Base-by-base conservation (phyloP, 1,140 invertebrate species). In the Atopsyche davidsoni region DNA sequence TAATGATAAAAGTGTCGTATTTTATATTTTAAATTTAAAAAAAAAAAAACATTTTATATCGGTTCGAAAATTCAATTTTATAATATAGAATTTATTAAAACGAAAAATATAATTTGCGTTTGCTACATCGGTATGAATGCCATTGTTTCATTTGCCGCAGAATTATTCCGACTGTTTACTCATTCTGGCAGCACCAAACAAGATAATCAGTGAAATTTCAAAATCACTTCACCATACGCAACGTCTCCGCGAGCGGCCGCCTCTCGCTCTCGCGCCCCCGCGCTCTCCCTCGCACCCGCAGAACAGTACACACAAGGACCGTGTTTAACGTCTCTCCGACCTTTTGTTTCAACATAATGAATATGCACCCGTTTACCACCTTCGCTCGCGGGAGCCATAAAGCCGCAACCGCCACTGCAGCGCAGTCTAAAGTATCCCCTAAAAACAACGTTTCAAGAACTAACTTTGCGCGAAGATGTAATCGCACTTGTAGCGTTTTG, bases 351-450 rank as follows among this genome's bases (percentile, higher is more conserved):
- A 22, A 53, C 51, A 58, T 58, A 58, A 58, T 58, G 55, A 58
- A 58, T 58, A 58, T 53, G 51, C 55, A 58, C 55, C 55, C 51
- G 55, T 58, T 58, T 58, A 58, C 55, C 55, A 58, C 55, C 55
- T 58, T 51, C 14, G 11, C 32, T 6, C 17, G 13, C 34, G 14
- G n/a, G 13, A 24, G 3, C 18, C 51, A 31, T 36, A 57, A 57
- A 35, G 45, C 28, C 46, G 11, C 36, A 57, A 56, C 41, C 13
- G 17, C 3, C 16, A 16, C 46, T 4, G 14, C 9, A n/a, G 1
- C 9, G 25, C 28, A 44, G 2, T n/a, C 35, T 35, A 57, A 46
- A 36, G n/a, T 1, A 19, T 35, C 34, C 22, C 47, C 31, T 46
- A 23, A 51, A 24, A 14, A 18, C 3, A 18, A 4, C 1, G 1